A percentile compares a stretch with the other conserved stretches of the same genome.
Evolutionary conservation across 2,113 vertebrate species (phyloP).

Genomic region (Arvicanthis niloticus): DNA sequence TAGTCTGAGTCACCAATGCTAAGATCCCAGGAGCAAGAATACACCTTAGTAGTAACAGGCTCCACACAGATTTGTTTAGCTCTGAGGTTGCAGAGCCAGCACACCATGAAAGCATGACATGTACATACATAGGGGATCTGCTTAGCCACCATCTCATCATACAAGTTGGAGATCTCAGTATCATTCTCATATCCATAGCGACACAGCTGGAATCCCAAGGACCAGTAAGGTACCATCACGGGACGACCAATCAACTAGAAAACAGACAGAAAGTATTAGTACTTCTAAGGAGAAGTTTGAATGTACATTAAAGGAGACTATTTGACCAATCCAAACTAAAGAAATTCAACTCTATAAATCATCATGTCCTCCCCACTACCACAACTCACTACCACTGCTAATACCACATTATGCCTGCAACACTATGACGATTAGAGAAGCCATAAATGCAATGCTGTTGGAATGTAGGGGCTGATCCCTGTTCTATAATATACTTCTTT

Average conservation of each 20-base stretch:
- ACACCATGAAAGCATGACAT: no score
- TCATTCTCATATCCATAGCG: conserved; percentile 95
- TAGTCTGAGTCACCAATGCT: neutral
- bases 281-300: neutral
- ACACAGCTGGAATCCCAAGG: conserved; percentile 96
- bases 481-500: neutral
- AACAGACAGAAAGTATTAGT: conserved; percentile 54
- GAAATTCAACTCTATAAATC: neutral
- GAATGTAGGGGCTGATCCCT: neutral
- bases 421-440: conserved; percentile 62
- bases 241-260: conserved; percentile 94
- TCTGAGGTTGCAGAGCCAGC: neutral
- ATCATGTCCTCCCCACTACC: neutral
- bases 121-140: conserved; percentile 91
- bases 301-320: neutral
- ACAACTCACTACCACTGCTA: neutral
- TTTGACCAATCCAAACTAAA: neutral
- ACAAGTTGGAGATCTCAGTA: conserved; percentile 88
- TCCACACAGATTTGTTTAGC: neutral
- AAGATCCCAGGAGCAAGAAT: neutral
- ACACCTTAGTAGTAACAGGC: neutral
- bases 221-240: conserved; percentile 96
- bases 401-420: neutral
- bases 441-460: neutral
- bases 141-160: conserved; percentile 89